Conservation (phyloP, 2,113 vertebrate genomes). For the Catharus minimus region DNA sequence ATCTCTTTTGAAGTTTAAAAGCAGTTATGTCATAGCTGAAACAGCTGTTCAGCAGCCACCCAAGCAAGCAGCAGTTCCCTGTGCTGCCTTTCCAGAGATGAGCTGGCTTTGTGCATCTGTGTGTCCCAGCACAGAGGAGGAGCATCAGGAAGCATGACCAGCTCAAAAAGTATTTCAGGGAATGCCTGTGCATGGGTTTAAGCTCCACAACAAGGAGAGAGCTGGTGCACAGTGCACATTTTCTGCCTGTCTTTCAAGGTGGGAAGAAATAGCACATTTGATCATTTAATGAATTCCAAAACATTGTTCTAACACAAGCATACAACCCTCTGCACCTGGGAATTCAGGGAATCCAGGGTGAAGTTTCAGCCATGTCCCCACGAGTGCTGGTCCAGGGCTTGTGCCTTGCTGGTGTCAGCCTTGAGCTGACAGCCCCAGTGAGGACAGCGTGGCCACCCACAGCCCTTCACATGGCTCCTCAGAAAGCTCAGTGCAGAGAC, state of each 20-base stretch:
- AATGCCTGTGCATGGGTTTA: background rate
- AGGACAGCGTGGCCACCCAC: background rate
- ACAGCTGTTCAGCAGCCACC: background rate
- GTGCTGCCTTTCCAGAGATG: background rate
- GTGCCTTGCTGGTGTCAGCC: background rate
- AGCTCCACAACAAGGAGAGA: background rate
- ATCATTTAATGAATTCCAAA: rapidly evolving
- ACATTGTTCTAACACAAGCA: rapidly evolving
- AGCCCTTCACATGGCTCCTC: background rate
- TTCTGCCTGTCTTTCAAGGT: background rate
- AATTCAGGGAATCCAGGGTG: background rate
- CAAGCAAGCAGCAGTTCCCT: background rate
- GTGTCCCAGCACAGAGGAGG: background rate
- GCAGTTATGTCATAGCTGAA: constrained; percentile 17
- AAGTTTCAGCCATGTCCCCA: background rate
- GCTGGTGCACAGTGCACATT: rapidly evolving
- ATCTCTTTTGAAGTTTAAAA: constrained; percentile 64
- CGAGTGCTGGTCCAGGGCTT: background rate
- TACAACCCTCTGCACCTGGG: background rate
- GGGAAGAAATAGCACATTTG: background rate
- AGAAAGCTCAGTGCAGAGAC: background rate
- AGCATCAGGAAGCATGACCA: rapidly evolving
- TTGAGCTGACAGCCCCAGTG: background rate
- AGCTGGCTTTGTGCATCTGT: background rate
- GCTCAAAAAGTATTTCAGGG: background rate